Evolutionary conservation across 2,888 invertebrate species (phyloP), one percentile per base, ranked within the genome.

Genomic region (Abrostola triplasia): DNA sequence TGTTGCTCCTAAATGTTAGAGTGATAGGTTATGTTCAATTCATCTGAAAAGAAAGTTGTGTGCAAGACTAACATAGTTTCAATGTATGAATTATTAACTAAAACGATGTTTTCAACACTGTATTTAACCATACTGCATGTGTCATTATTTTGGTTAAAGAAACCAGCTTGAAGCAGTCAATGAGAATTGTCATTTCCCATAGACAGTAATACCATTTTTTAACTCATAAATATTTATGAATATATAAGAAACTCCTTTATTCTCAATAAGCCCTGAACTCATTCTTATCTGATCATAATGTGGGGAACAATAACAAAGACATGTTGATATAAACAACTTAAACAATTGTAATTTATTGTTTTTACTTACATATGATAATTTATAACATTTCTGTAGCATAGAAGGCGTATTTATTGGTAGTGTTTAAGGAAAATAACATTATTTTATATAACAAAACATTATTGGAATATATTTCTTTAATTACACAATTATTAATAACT

Each of bases 21-120:
- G 48, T 56, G 42, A 44, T 60, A 72, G 71, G 71, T 72, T 72
- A 72, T 64, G 71, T 71, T 48, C 6, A 53, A 11, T 36, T 58
- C 57, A 61, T 61, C 37, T 0, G 10, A 38, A n/a, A 62, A 48
- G 51, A 62, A 58, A 70, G 53, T 54, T 48, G 24, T 47, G 12
- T 47, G 6, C 4, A 47, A 47, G 9, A 13, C 13, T 47, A 24
- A 13, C 8, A 9, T 12, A 7, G 24, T 24, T 9, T 44, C 12
- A 13, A 13, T 24, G n/a, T 10, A 24, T 0, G 13, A 9, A 47
- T 47, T 47, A 24, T 24, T 47, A 47, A 24, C 24, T 24, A 24
- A 9, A 47, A 47, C 13, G 24, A 9, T 8, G 44, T 47, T 12
- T 9, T 0, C 4, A 24, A 9, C 8, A 4, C 24, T 9, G 24